Evolutionary conservation across 2,888 invertebrate genomes (phyloP).

Genomic region (Notocelia uddmanniana): DNA sequence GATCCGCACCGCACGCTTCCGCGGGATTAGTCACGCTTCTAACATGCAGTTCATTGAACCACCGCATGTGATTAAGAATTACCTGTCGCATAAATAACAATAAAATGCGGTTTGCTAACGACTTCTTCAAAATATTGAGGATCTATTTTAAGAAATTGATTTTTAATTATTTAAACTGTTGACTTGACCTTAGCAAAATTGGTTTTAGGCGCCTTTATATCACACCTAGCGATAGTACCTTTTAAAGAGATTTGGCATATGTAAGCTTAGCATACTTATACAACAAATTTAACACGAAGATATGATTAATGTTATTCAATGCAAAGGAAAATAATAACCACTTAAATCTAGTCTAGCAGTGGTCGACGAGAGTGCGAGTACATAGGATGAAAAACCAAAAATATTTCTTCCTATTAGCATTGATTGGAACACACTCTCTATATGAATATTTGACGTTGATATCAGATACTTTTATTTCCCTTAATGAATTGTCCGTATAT

Average conservation of each 20-base stretch:
- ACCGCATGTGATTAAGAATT: constrained; percentile 30
- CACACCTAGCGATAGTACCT: too few relatives aligned
- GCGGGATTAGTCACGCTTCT: constrained; percentile 68
- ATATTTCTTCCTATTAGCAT: neutral
- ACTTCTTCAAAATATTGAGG: constrained; percentile 1
- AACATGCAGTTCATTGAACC: constrained; percentile 61
- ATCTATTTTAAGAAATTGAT: neutral
- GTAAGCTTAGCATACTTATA: neutral
- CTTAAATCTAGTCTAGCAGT: too few relatives aligned
- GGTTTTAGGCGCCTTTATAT: constrained; percentile 14
- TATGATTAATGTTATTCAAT: neutral
- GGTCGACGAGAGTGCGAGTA: too few relatives aligned
- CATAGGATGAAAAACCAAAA: too few relatives aligned
- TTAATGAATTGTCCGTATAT: too few relatives aligned
- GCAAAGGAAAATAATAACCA: neutral
- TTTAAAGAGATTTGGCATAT: neutral
- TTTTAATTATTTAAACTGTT: constrained; percentile 10
- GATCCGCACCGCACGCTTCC: constrained; percentile 47
- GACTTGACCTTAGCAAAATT: constrained; percentile 2
- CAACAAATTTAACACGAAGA: neutral
- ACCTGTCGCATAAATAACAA: constrained; percentile 38
- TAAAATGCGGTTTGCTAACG: constrained; percentile 17
- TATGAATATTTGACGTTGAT: too few relatives aligned
- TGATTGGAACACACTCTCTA: neutral
- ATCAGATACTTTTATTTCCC: too few relatives aligned